These are phyloP conservation scores for Columbina picui DNA, from an alignment of 2,113 vertebrate genomes.

Conservation along the genomic window DNA sequence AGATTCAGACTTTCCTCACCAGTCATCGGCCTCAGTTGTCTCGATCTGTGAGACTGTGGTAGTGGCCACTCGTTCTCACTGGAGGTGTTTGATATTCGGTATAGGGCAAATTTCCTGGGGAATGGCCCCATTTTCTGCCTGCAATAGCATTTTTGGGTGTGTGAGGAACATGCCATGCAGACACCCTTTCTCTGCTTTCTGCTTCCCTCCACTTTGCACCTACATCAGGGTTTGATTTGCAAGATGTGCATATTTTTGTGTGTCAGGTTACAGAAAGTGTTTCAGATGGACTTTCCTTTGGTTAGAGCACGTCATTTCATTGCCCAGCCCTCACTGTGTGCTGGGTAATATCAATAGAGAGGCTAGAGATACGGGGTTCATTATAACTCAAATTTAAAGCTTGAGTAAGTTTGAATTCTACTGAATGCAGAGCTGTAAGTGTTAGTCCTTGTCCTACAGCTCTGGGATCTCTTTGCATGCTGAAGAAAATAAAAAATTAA, in stretches of 20 bases:
- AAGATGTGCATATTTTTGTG: background rate
- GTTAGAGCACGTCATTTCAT: background rate
- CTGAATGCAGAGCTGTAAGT: background rate
- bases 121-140: background rate
- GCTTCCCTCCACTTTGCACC: background rate
- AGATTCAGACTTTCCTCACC: background rate
- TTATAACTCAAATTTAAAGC: constrained; percentile 58
- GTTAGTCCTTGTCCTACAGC: background rate
- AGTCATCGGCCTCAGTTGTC: background rate
- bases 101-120: background rate
- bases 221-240: background rate
- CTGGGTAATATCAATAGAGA: constrained; percentile 1
- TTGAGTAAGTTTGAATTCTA: constrained; percentile 46
- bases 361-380: background rate
- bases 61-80: background rate
- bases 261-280: background rate
- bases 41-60: background rate
- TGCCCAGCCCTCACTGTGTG: background rate
- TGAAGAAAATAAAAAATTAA: background rate
- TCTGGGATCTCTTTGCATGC: background rate
- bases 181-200: background rate
- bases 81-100: background rate
- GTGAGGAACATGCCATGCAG: background rate
- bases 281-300: background rate
- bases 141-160: background rate